Evolutionary conservation across 2,888 invertebrate genomes (phyloP).

Genomic region (Andrena fulva): DNA sequence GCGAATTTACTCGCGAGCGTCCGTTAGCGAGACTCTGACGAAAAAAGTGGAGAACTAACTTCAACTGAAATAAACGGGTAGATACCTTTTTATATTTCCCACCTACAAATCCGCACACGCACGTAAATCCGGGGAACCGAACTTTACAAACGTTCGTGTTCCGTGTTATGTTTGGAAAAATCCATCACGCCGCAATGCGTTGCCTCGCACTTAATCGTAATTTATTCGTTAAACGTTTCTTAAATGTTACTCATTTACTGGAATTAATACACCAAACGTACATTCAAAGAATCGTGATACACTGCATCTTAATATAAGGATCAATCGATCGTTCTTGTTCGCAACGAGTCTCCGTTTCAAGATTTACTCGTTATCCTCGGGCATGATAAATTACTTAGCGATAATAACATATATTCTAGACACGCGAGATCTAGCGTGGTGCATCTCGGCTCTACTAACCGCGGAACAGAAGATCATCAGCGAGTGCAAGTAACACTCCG

Average conservation of each 20-base stretch:
- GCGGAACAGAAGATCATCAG: not conserved
- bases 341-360: not conserved
- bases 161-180: not conserved
- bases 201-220: constrained; percentile 27
- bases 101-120: not conserved
- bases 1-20: not conserved
- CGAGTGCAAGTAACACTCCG: not conserved
- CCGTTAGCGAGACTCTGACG: not conserved
- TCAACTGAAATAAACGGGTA: not conserved
- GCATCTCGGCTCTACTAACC: not conserved
- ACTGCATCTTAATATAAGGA: not conserved
- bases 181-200: not conserved
- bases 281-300: constrained; percentile 19
- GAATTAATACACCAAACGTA: constrained; percentile 40
- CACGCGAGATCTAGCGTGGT: not conserved
- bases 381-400: constrained; percentile 6
- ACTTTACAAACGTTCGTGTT: not conserved
- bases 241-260: constrained; percentile 36
- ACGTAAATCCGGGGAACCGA: not conserved
- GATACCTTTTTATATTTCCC: not conserved
- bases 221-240: constrained; percentile 27
- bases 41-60: not conserved
- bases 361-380: not conserved
- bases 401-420: not conserved
- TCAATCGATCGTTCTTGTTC: not conserved